Evolutionary conservation across 2,888 invertebrate species (phyloP).

Genomic region (Mongoloraphidia duomilia): DNA sequence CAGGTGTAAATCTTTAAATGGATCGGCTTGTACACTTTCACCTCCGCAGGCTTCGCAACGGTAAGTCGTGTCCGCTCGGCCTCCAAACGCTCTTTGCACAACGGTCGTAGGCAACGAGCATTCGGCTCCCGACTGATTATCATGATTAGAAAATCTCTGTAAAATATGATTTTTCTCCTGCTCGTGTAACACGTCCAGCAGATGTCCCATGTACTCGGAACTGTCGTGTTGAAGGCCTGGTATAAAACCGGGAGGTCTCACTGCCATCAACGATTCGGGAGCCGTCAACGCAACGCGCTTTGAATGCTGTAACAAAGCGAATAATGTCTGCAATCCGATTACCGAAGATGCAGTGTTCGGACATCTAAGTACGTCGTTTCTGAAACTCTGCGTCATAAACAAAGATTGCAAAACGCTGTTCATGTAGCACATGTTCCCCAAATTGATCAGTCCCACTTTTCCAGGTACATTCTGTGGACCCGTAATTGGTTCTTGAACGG

Average conservation of each 20-base stretch:
- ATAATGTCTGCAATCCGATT: conserved; percentile 49
- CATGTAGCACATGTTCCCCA: conserved; percentile 83
- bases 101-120: conserved; percentile 26
- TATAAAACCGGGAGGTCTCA: conserved; percentile 64
- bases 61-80: conserved; percentile 57
- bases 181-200: conserved; percentile 59
- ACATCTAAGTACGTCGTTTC: conserved; percentile 46
- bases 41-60: conserved; percentile 59
- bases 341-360: conserved; percentile 40
- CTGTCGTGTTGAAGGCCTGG: conserved; percentile 75
- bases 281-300: conserved; percentile 52
- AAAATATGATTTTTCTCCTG: conserved; percentile 37
- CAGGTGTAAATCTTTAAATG: conserved; percentile 66
- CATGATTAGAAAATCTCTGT: not conserved
- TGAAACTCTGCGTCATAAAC: conserved; percentile 67
- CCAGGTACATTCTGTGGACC: conserved; percentile 24
- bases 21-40: conserved; percentile 58
- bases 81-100: conserved; percentile 62
- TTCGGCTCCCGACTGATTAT: conserved; percentile 17
- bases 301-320: conserved; percentile 58
- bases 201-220: conserved; percentile 68
- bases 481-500: conserved; percentile 5
- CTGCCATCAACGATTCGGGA: conserved; percentile 50
- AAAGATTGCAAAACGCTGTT: conserved; percentile 76
- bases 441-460: conserved; percentile 63